Percentiles rank a stretch among this genome's conserved stretches.
Evolutionary conservation across 1,140 invertebrate species (phyloP).

Genomic region (Pantala flavescens): DNA sequence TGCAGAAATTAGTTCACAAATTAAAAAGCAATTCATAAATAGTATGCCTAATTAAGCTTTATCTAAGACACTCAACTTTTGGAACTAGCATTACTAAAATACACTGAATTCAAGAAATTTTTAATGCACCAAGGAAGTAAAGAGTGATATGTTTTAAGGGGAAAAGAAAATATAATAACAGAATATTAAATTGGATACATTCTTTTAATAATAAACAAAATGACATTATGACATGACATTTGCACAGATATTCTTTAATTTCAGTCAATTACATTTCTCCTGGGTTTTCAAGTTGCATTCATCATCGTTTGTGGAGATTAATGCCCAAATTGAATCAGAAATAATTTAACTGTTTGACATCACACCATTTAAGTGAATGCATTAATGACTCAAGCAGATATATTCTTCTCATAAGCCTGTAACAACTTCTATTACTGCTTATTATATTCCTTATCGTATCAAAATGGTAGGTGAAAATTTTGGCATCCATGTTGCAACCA

Average conservation of each 20-base stretch:
- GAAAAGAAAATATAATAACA: no score
- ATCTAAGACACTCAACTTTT: no score
- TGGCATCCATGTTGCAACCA: not conserved
- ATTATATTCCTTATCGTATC: not conserved
- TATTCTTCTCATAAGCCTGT: not conserved
- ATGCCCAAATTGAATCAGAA: not conserved
- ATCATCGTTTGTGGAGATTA: not conserved
- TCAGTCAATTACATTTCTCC: not conserved
- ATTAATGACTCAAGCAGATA: not conserved
- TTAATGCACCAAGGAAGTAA: no score
- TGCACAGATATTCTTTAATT: constrained; percentile 1
- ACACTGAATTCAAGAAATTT: no score
- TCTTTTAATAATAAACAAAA: no score
- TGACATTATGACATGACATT: not conserved
- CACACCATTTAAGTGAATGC: not conserved
- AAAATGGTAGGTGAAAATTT: not conserved
- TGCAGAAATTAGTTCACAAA: no score
- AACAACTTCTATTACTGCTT: not conserved
- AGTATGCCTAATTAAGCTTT: no score
- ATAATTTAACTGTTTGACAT: not conserved
- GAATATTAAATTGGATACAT: no score
- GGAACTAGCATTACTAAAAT: no score
- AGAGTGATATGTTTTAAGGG: no score
- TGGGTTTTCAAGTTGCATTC: not conserved
- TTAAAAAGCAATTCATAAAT: no score